A percentile compares a stretch with the other conserved stretches of the same genome.
phyloP scores from a whole-genome alignment of 2,888 invertebrate genomes.

The Sinotaia quadrata region DNA sequence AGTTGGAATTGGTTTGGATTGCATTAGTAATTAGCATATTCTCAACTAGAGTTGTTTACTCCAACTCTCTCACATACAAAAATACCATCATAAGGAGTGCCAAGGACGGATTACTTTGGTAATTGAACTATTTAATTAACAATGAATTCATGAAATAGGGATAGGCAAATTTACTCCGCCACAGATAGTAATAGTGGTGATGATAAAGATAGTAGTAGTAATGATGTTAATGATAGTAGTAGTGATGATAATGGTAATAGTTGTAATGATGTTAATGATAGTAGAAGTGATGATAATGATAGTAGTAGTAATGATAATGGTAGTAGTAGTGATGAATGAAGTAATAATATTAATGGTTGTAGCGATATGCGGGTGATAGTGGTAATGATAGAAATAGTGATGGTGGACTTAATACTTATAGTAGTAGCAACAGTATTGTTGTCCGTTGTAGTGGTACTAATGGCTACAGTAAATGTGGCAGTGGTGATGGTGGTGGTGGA shows the following conservation, averaged over 20 bases:
- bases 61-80: too few species aligned
- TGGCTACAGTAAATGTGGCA: slow-evolving; percentile 7
- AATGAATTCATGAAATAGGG: too few species aligned
- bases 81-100: too few species aligned
- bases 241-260: neutral
- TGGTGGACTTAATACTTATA: slow-evolving; percentile 1
- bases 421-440: slow-evolving; percentile 11
- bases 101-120: too few species aligned
- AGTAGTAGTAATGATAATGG: slow-evolving; percentile 1
- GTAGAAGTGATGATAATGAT: neutral
- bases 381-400: slow-evolving; percentile 10
- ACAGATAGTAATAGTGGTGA: too few species aligned
- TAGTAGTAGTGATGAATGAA: neutral
- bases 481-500: slow-evolving; percentile 10
- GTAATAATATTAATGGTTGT: neutral
- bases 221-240: too few species aligned
- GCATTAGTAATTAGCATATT: too few species aligned
- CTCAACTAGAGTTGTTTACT: too few species aligned
- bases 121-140: too few species aligned
- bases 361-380: neutral
- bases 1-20: too few species aligned
- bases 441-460: slow-evolving; percentile 7
- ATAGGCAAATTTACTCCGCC: too few species aligned
- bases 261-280: neutral
- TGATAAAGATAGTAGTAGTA: too few species aligned